Evolutionary conservation across 2,888 invertebrate genomes (phyloP).

Genomic region (Phaedon cochleariae): DNA sequence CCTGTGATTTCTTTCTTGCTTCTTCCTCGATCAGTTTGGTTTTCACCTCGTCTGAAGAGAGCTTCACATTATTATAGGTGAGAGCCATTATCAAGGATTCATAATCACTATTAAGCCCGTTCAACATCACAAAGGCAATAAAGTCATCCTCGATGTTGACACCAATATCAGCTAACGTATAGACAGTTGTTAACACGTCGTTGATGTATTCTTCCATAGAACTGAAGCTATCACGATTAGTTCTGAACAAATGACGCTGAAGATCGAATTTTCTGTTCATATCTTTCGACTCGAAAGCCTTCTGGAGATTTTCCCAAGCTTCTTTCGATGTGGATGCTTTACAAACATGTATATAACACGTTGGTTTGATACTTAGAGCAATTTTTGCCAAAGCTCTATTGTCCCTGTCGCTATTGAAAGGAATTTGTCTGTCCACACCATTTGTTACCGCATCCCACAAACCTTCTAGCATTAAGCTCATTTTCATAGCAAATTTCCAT

Average conservation of each 20-base stretch:
- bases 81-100: slow-evolving; percentile 8
- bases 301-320: slow-evolving; percentile 19
- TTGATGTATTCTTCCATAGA: slow-evolving; percentile 11
- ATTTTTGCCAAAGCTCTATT: slow-evolving; percentile 18
- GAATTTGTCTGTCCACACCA: neutral
- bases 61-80: slow-evolving; percentile 3
- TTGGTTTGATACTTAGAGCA: slow-evolving; percentile 6
- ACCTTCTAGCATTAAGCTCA: slow-evolving; percentile 11
- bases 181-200: neutral
- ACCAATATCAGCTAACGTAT: slow-evolving; percentile 7
- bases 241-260: neutral
- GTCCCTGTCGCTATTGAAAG: slow-evolving; percentile 3
- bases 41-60: neutral
- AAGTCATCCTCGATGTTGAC: slow-evolving; percentile 3
- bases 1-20: neutral
- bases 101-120: slow-evolving; percentile 14
- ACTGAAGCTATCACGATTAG: neutral
- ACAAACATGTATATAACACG: slow-evolving; percentile 8
- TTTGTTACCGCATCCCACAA: slow-evolving; percentile 1
- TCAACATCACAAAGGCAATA: slow-evolving; percentile 3
- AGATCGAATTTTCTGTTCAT: neutral
- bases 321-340: slow-evolving; percentile 6
- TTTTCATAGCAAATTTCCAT: slow-evolving; percentile 18
- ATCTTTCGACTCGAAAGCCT: slow-evolving; percentile 7
- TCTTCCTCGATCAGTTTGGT: slow-evolving; percentile 1